Evolutionary conservation across 2,888 invertebrate species (phyloP), one percentile per base, ranked within the genome.

Genomic region (Eustalomyia histrio): DNA sequence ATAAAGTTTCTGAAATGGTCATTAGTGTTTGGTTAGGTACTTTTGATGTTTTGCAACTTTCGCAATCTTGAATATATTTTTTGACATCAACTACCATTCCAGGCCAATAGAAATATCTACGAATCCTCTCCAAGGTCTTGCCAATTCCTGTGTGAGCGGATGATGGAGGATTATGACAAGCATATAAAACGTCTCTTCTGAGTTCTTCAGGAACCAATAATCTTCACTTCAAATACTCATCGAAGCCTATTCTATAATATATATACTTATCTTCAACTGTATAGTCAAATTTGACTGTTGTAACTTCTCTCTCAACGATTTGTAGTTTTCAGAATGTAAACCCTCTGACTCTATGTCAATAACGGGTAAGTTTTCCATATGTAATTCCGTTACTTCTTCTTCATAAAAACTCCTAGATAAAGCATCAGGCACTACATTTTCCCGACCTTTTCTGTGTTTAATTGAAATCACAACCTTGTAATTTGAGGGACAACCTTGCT

Each of bases 1-100:
- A 33, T 64, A 76, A 2, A 83, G n/a, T 14, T 69, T 61, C 47
- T 83, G 73, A 55, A 81, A 76, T 10, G 76, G 69, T 1, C 76
- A 29, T 74, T 16, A 75, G 17, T 12, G 43, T 52, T 1, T 64
- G 35, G 14, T 67, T 78, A 24, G 83, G 57, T 4, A 35, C 16
- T 18, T 75, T 75, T 6, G 58, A 74, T 58, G 61, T 39, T 69
- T n/a, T n/a, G n/a, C n/a, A n/a, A 63, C 10, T 69, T 24, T 9
- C 72, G 14, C n/a, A n/a, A n/a, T n/a, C n/a, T n/a, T n/a, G n/a
- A n/a, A n/a, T n/a, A 47, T n/a, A n/a, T n/a, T n/a, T n/a, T n/a
- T n/a, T n/a, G n/a, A n/a, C n/a, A n/a, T n/a, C n/a, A n/a, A n/a
- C n/a, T n/a, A n/a, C n/a, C n/a, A n/a, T n/a, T n/a, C n/a, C n/a